Percentiles rank a stretch among this genome's conserved stretches.
Evolutionary conservation across 2,113 vertebrate genomes (phyloP).

Genomic region (Rhynchomys soricoides): DNA sequence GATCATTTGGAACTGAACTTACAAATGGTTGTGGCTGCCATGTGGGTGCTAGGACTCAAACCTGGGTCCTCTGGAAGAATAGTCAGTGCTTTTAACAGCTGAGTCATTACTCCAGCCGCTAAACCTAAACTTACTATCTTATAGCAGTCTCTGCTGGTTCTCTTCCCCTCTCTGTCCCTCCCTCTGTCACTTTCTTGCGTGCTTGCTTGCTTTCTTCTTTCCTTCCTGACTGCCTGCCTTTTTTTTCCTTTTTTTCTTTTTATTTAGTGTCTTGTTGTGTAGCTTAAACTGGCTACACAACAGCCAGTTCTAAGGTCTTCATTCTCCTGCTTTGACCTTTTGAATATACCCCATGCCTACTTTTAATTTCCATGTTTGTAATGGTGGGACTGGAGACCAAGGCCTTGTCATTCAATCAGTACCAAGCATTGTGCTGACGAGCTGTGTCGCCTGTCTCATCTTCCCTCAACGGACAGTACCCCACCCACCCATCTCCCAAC

Average conservation of each 20-base stretch:
- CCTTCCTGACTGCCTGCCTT: rapidly evolving
- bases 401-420: not conserved
- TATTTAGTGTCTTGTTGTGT: not conserved
- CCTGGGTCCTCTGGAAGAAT: not conserved
- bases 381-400: not conserved
- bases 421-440: not conserved
- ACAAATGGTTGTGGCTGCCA: not conserved
- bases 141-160: not conserved
- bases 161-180: not conserved
- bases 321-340: not conserved
- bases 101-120: not conserved
- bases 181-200: too few species aligned
- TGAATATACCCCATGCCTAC: not conserved
- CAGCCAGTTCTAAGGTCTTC: not conserved
- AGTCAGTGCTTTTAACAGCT: not conserved
- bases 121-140: not conserved
- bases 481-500: not conserved
- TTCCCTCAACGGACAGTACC: not conserved
- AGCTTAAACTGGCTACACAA: not conserved
- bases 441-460: too few species aligned
- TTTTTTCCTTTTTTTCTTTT: not conserved
- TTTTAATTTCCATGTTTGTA: not conserved
- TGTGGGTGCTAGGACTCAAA: not conserved
- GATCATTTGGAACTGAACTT: not conserved
- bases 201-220: not conserved